Conservation (phyloP, 2,888 invertebrate genomes). For the Eupithecia dodoneata region DNA sequence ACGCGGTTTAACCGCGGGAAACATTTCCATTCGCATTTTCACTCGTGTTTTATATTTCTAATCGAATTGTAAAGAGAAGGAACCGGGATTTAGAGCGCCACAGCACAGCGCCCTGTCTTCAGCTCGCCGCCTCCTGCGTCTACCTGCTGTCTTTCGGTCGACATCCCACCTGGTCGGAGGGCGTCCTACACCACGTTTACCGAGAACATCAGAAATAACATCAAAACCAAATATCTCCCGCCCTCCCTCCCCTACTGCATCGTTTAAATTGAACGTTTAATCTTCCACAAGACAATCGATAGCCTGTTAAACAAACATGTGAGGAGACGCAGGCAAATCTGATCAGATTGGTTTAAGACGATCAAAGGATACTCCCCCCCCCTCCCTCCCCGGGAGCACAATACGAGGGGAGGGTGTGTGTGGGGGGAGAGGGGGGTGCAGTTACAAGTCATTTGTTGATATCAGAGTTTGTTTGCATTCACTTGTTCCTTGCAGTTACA, state of each 20-base stretch:
- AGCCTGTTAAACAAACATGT: neutral
- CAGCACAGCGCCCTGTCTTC: too few relatives aligned
- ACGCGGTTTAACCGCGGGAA: too few relatives aligned
- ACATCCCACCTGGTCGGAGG: too few relatives aligned
- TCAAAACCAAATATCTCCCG: neutral
- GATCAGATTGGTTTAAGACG: constrained; percentile 4
- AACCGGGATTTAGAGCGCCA: too few relatives aligned
- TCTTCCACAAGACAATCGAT: neutral
- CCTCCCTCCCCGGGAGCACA: neutral
- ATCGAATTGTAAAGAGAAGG: too few relatives aligned
- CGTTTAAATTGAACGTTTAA: neutral
- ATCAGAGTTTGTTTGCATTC: neutral
- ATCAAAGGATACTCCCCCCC: neutral
- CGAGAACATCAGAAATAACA: neutral
- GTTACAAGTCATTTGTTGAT: constrained; percentile 2
- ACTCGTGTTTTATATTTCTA: too few relatives aligned
- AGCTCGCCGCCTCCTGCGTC: too few relatives aligned
- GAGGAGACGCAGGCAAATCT: neutral
- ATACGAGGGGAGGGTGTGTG: neutral
- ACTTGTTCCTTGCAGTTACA: neutral
- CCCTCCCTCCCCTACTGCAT: neutral
- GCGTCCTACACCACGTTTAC: too few relatives aligned
- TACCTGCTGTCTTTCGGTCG: too few relatives aligned
- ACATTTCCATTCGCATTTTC: too few relatives aligned
- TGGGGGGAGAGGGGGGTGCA: neutral